Evolutionary conservation across 2,113 vertebrate genomes (phyloP).

Genomic region (Gymnogyps californianus): DNA sequence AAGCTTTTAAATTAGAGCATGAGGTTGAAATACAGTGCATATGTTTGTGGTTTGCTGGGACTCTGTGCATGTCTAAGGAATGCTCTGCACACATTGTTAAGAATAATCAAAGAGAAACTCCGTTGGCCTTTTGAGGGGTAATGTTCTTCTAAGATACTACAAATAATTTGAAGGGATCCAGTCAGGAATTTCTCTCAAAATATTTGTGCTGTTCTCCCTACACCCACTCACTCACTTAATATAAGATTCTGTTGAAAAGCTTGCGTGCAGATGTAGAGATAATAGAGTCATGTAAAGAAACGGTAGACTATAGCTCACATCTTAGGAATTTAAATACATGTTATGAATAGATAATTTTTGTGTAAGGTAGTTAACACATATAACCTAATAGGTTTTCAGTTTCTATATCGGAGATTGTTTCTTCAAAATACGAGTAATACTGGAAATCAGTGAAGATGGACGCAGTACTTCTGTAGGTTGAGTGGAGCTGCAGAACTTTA

Average conservation of each 20-base stretch:
- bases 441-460: background rate
- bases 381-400: background rate
- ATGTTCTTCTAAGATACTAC: background rate
- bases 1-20: background rate
- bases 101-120: background rate
- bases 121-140: background rate
- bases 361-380: background rate
- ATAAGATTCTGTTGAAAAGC: background rate
- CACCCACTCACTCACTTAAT: slow-evolving; percentile 14
- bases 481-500: background rate
- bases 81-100: background rate
- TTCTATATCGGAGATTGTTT: background rate
- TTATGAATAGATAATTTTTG: background rate
- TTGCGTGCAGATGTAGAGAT: background rate
- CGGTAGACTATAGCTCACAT: background rate
- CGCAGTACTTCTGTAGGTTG: background rate
- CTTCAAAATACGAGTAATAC: background rate
- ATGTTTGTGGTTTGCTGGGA: background rate
- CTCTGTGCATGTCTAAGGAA: background rate
- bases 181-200: slow-evolving; percentile 32
- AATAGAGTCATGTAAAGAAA: background rate
- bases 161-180: slow-evolving; percentile 11
- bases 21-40: background rate
- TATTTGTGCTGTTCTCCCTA: slow-evolving; percentile 15
- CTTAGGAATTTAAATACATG: background rate